Base-by-base conservation (phyloP, 2,797 vertebrate genomes). In the Ctenochaetus hawaiiensis region DNA sequence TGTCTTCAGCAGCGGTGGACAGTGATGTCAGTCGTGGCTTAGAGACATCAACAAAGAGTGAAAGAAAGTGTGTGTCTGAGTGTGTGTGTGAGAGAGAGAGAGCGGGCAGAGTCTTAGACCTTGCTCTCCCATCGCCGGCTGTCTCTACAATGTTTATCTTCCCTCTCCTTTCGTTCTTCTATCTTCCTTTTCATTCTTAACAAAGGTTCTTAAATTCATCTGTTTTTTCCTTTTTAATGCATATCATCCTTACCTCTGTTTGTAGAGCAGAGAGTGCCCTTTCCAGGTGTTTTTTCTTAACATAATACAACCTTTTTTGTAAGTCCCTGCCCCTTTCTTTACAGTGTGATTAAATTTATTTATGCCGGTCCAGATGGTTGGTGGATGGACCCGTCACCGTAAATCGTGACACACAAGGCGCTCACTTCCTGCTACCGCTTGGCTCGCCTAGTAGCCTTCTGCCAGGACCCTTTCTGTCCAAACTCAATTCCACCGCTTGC, bases 341-440 rank as follows among this genome's bases (percentile, higher is more conserved):
- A 30, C 26, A 37, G 53, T 68, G 26, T 59, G 72, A 30, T 84
- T 75, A 54, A 57, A 88, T 87, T 82, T 87, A 91, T 90, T 73
- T 81, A 67, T 53, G 53, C 61, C 0, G 72, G 80, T 68, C 85
- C 91, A 92, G 91, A 91, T 91, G 90, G 86, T 87, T 73, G 89
- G 85, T 91, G 87, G 91, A 92, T 76, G 82, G 83, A 88, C 80
- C 85, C 61, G 83, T 91, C 87, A 75, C 34, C 16, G 68, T 94
- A 92, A 93, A 92, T 94, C 20, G 3, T 39, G 52, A 74, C 65
- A 92, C 86, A 93, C 87, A 92, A 91, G 87, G 85, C 75, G 41
- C 86, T 69, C 34, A 76, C 87, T 94, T 92, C 91, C 91, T 92
- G 91, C 87, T 89, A 88, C 83, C 79, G 81, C 73, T 92, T 91